Conservation (phyloP, 2,113 vertebrate species). For the Zosterops borbonicus region DNA sequence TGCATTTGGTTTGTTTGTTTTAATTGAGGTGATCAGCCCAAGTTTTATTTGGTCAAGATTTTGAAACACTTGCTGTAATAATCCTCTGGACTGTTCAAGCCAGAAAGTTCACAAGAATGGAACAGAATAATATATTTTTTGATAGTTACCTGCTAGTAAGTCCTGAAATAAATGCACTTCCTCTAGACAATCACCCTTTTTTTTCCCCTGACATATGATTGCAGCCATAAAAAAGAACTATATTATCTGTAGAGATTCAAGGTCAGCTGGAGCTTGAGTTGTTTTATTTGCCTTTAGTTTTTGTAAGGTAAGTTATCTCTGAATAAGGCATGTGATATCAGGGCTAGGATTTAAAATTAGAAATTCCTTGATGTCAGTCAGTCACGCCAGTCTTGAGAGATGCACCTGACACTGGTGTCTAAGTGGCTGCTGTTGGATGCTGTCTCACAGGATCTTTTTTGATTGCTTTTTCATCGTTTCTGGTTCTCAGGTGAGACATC, state of each 20-base stretch:
- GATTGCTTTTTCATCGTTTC: slow-evolving; percentile 23
- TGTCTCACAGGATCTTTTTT: background rate
- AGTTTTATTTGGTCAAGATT: background rate
- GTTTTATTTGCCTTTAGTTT: background rate
- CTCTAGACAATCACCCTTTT: background rate
- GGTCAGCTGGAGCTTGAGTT: background rate
- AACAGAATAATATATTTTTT: background rate
- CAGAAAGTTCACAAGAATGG: background rate
- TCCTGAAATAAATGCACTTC: background rate
- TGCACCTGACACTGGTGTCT: background rate
- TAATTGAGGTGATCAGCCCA: background rate
- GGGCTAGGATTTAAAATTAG: background rate
- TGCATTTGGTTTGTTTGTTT: background rate
- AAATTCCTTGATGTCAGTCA: background rate
- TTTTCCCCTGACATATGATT: background rate
- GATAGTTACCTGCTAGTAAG: background rate
- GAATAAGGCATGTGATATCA: background rate
- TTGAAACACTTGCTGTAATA: background rate
- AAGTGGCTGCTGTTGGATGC: background rate
- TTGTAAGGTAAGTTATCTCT: background rate
- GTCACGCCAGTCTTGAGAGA: background rate
- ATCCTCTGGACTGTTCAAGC: background rate
- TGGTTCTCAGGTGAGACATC: slow-evolving; percentile 86
- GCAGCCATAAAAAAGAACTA: background rate
- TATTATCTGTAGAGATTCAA: background rate